Evolutionary conservation across 2,888 invertebrate species (phyloP), one percentile per base, ranked within the genome.

Genomic region (Epinotia brunnichana): DNA sequence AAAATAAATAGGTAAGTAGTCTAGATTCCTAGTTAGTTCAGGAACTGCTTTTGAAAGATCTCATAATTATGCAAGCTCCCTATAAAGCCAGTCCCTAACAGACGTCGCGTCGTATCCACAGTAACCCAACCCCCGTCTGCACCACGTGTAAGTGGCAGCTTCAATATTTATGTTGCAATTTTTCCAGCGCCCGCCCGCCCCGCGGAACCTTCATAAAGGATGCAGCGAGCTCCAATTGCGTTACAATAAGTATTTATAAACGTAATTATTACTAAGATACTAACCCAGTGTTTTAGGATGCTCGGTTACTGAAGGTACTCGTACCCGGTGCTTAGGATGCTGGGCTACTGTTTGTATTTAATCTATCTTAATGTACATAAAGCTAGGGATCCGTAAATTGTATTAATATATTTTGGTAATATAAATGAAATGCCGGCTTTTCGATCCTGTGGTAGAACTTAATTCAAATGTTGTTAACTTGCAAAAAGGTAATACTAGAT

Each of bases 131-230:
- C 70, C 63, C 75, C 74, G 78, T 81, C 87, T 81, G 83, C 90
- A 91, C 91, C 93, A 93, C 93, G 92, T 93, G 93, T 92, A 93
- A 92, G 91, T 93, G 93, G 93, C 93, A 92, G 92, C 93, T 93
- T 91, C 93, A 93, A 93, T 93, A 93, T 93, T 93, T 93, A 93
- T 92, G 93, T 91, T 48, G 91, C 92, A 93, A 93, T 93, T 93
- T 93, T 93, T 92, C 92, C 92, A 87, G 85, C 87, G 81, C 82
- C 83, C 80, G 84, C 84, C 79, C 78, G 80, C 79, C 82, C 77
- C 78, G 69, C 76, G 77, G 77, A 74, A 74, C 80, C 84, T 80
- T 85, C 88, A 89, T 90, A 90, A 91, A 92, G 91, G 92, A 92
- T 92, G 92, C 92, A 92, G 86, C 86, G 82, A 81, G 81, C 83